A percentile compares a stretch with the other conserved stretches of the same genome.
These are phyloP conservation scores for Ichneumoninae sp. DNA, from an alignment of 2,888 invertebrate species.

Conservation along the genomic window DNA sequence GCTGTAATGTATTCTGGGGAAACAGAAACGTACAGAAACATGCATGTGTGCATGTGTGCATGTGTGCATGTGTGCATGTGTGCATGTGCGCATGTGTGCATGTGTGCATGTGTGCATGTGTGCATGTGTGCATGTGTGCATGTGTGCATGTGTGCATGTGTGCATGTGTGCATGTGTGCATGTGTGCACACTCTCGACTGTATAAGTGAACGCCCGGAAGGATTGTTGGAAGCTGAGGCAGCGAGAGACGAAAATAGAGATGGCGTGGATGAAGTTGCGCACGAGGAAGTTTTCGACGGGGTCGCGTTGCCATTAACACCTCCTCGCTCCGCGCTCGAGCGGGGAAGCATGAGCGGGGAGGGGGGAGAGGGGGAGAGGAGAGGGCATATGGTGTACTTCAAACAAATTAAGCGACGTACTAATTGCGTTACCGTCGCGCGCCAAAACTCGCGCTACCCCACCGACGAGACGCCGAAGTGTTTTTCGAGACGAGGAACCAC, in stretches of 20 bases:
- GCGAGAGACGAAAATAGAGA: slow-evolving; percentile 45
- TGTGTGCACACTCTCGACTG: background rate
- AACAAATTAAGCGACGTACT: slow-evolving; percentile 83
- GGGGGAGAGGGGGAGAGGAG: background rate
- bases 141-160: background rate
- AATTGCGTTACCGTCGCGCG: slow-evolving; percentile 80
- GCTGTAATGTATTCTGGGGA: background rate
- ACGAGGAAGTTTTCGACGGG: slow-evolving; percentile 71
- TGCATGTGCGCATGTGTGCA: background rate
- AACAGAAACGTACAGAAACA: background rate
- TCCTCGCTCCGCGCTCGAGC: slow-evolving; percentile 65
- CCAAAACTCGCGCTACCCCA: slow-evolving; percentile 49
- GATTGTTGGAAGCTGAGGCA: slow-evolving; percentile 36
- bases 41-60: background rate
- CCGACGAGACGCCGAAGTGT: slow-evolving; percentile 14
- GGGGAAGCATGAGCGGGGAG: slow-evolving; percentile 19
- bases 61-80: no score
- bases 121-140: background rate
- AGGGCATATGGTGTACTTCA: slow-evolving; percentile 80
- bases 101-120: background rate
- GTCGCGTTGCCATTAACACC: slow-evolving; percentile 82
- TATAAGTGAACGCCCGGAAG: slow-evolving; percentile 10
- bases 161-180: background rate
- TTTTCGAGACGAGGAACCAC: slow-evolving; percentile 32
- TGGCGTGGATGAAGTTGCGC: slow-evolving; percentile 49